These are phyloP conservation scores for Archips crataeganus DNA, from an alignment of 2,888 invertebrate species.

Conservation along the genomic window DNA sequence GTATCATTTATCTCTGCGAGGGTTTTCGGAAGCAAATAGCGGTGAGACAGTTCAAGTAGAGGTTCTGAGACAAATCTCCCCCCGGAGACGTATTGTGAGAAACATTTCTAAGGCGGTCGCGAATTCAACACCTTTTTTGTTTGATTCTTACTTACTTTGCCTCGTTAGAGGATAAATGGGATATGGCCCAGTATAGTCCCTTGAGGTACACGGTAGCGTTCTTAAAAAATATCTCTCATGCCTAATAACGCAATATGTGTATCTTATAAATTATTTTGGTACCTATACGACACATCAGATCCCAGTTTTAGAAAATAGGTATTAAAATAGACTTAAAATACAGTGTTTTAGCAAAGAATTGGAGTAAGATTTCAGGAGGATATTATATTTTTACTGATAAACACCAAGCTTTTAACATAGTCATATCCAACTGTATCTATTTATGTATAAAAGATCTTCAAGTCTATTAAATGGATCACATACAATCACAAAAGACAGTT, in stretches of 20 bases:
- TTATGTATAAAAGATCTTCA: background rate
- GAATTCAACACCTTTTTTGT: slow-evolving; percentile 35
- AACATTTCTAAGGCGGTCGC: slow-evolving; percentile 24
- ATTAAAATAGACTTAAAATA: no score
- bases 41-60: slow-evolving; percentile 44
- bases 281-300: no score
- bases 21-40: slow-evolving; percentile 49
- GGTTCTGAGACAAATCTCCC: slow-evolving; percentile 54
- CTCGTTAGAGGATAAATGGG: slow-evolving; percentile 9
- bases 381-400: no score
- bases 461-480: background rate
- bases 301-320: no score
- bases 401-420: no score
- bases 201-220: background rate
- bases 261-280: no score
- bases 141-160: slow-evolving; percentile 25
- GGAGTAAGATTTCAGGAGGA: no score
- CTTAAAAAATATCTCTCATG: background rate
- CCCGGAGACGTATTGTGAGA: slow-evolving; percentile 51
- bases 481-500: background rate
- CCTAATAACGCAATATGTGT: background rate
- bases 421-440: background rate
- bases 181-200: background rate
- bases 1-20: slow-evolving; percentile 30
- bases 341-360: no score